phyloP scores from a whole-genome alignment of 2,888 invertebrate genomes.

The Bhutanitis thaidina region DNA sequence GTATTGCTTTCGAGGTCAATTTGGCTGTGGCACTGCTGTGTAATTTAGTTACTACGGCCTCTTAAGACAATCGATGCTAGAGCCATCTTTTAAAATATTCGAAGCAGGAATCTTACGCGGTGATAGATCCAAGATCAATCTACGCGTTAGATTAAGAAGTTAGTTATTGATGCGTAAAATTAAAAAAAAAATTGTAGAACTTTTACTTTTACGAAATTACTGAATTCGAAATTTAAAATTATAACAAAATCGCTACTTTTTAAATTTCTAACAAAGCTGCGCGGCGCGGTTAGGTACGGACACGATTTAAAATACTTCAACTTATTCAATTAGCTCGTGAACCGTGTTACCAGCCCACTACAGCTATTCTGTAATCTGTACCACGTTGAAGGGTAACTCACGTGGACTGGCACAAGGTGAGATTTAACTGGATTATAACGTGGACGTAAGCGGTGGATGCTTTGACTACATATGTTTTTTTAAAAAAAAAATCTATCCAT shows the following conservation, averaged over 20 bases:
- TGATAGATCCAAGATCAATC: no score
- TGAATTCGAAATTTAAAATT: background rate
- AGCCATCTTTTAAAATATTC: no score
- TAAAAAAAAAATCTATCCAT: background rate
- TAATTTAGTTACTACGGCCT: no score
- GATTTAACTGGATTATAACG: constrained; percentile 15
- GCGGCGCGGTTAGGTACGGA: background rate
- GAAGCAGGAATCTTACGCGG: no score
- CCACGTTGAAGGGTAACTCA: constrained; percentile 5
- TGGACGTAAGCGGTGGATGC: background rate
- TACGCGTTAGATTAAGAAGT: no score
- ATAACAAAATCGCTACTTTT: background rate
- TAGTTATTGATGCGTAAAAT: no score
- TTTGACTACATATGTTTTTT: background rate
- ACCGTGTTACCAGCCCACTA: constrained; percentile 9
- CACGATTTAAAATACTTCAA: constrained; percentile 16
- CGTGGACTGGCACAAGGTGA: constrained; percentile 15
- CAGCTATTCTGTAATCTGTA: constrained; percentile 8
- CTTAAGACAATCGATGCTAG: no score
- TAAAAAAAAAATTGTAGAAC: no score
- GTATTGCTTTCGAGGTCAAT: no score
- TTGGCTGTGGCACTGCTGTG: no score
- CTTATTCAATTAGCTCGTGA: constrained; percentile 18
- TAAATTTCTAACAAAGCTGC: background rate
- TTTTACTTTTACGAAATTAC: no score